Evolutionary conservation across 2,888 invertebrate genomes (phyloP).

Genomic region (Xiphydria camelus): DNA sequence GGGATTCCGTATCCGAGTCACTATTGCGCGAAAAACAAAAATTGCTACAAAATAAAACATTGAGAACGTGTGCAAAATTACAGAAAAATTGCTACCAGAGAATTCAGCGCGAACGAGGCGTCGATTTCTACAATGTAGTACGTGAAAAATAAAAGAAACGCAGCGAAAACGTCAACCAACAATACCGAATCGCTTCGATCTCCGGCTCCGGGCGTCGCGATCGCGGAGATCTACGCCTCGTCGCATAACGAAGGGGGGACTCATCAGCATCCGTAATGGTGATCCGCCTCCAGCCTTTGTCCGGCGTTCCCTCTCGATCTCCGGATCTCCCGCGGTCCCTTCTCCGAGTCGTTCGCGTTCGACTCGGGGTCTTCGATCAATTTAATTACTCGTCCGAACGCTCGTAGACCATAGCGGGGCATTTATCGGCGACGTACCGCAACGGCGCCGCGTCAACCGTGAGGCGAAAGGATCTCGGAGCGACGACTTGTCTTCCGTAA

Average conservation of each 20-base stretch:
- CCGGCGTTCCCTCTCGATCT: conserved; percentile 11
- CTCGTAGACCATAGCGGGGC: conserved; percentile 18
- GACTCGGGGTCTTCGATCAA: conserved; percentile 25
- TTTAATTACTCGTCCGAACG: conserved; percentile 32
- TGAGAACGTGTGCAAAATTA: too few relatives aligned
- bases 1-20: too few relatives aligned
- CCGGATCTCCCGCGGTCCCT: background rate
- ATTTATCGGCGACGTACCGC: conserved; percentile 13
- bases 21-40: too few relatives aligned
- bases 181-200: background rate
- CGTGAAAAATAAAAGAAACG: too few relatives aligned
- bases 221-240: conserved; percentile 39
- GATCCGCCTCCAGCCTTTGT: conserved; percentile 33
- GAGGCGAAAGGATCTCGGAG: conserved; percentile 13
- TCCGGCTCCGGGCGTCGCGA: conserved; percentile 2
- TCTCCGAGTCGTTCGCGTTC: conserved; percentile 5
- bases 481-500: conserved; percentile 25
- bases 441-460: conserved; percentile 7
- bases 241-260: conserved; percentile 41
- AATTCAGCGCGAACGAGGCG: too few relatives aligned
- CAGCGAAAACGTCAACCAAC: too few relatives aligned
- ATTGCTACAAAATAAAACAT: too few relatives aligned
- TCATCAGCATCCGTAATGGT: conserved; percentile 42
- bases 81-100: too few relatives aligned
- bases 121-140: too few relatives aligned